Evolutionary conservation across 2,113 vertebrate species (phyloP), one percentile per base, ranked within the genome.

Genomic region (Struthio camelus): DNA sequence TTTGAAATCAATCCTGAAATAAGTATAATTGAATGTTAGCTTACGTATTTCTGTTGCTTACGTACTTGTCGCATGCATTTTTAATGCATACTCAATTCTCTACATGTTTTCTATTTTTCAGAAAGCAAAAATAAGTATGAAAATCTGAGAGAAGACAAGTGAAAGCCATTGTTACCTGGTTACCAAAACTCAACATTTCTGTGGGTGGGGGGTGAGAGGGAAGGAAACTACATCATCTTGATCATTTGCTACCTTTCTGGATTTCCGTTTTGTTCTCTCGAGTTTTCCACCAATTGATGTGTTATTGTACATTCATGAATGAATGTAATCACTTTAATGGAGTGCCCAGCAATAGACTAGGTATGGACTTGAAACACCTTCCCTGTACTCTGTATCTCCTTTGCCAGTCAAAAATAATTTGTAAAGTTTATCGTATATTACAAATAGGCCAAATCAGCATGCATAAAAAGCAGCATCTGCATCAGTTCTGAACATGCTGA

Each of bases 41-140:
- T 19, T 73, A 13, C 14, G 10, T 69, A 53, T 89, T 84, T 81
- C 56, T 80, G 14, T 70, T 50, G 20, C 85, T 72, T 79, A 71
- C 11, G 11, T 70, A 59, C 87, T 81, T 84, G 25, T 44, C 42
- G 73, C 32, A 64, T 6, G 5, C 75, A 18, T 5, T 24, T 83
- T 80, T 58, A 24, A 24, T 53, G 15, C 48, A 22, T 27, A 18
- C 30, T 93, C 7, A 62, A 22, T 75, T 77, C 48, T 95, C 30
- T 91, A 15, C 16, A n/a, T 58, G 76, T 69, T 48, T 78, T 79
- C 67, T 62, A 59, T 66, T 80, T 95, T 95, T 96, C 98, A 99
- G 99, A 99, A 99, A 99, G 99, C 99, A 92, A 99, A 99, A 96
- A 98, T 99, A 96, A 99, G 99, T 84, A 99, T 99, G 99, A 99